A percentile compares a stretch with the other conserved stretches of the same genome.
phyloP scores from a whole-genome alignment of 2,888 invertebrate species.

The Lepidocyrtoides sp. region DNA sequence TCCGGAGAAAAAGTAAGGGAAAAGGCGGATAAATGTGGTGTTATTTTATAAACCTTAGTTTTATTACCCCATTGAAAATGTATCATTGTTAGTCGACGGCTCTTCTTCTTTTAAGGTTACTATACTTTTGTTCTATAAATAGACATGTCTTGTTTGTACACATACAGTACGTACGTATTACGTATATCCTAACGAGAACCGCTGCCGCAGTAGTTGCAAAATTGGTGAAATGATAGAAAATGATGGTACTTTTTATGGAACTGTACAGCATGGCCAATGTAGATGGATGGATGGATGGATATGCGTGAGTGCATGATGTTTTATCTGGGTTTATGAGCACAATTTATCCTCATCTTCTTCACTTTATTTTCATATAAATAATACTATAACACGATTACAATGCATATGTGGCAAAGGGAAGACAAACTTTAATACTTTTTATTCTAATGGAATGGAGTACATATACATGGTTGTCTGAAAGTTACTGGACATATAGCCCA shows the following conservation, averaged over 20 bases:
- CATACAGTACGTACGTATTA: neutral
- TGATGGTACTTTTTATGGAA: neutral
- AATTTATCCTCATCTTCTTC: slow-evolving; percentile 16
- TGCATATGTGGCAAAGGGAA: neutral
- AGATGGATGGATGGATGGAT: slow-evolving; percentile 8
- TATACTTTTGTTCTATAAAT: slow-evolving; percentile 1
- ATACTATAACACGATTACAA: neutral
- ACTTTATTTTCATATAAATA: slow-evolving; percentile 38
- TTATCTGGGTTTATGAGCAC: slow-evolving; percentile 26
- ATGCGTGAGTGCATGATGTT: neutral
- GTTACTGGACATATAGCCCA: too few relatives aligned
- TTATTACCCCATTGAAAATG: slow-evolving; percentile 14
- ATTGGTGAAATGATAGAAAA: neutral
- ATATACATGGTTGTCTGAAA: too few relatives aligned
- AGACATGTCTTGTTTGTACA: neutral
- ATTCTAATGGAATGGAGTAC: neutral
- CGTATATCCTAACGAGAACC: too few relatives aligned
- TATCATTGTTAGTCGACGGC: too few relatives aligned
- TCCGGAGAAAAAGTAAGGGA: slow-evolving; percentile 13
- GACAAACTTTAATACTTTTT: neutral
- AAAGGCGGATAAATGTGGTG: neutral
- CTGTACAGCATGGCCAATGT: neutral
- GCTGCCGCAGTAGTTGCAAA: neutral
- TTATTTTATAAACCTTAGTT: slow-evolving; percentile 14
- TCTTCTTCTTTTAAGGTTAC: too few relatives aligned